Evolutionary conservation across 2,113 vertebrate genomes (phyloP), one percentile per base, ranked within the genome.

Genomic region (Sciurus niger): DNA sequence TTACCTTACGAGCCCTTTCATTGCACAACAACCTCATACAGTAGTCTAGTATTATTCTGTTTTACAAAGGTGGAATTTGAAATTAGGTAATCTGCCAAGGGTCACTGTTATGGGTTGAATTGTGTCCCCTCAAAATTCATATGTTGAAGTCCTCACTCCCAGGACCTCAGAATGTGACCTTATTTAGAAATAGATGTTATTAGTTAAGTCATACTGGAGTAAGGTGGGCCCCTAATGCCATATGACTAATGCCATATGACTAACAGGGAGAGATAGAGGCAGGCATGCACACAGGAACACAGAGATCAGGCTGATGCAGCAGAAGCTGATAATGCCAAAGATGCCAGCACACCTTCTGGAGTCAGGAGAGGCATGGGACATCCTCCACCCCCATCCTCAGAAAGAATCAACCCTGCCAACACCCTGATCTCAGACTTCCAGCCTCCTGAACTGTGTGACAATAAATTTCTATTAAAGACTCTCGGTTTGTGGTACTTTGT

Each of bases 351-450:
- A 48, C 6, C 43, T 28, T 32, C 10, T 28, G 55, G 8, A 2
- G 14, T 28, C 25, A 0, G 8, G 32, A 65, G 24, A 43, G 28
- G 8, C 8, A 0, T 2, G 18, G 11, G 30, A 37, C 7, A 16
- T 58, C 25, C 43, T 76, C 16, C 3, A 6, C 13, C 16, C 37
- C 1, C 25, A 4, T 28, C 43, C 58, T 67, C 24, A 16, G 16
- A 65, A 70, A 70, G 34, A 85, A 70, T 30, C 46, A 74, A 20
- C 10, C 11, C 34, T 24, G 28, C 17, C 1, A 12, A 70, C 20
- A 16, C 14, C 55, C 32, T 43, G 22, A 34, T 43, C 25, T 43
- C 48, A 34, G 25, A 24, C 28, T 76, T 80, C 6, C 0, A 87
- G 48, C 5, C 32, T 80, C 34, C 34, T 30, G 40, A 94, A 32